Base-by-base conservation (phyloP, 2,113 vertebrate species). In the Prinia subflava region DNA sequence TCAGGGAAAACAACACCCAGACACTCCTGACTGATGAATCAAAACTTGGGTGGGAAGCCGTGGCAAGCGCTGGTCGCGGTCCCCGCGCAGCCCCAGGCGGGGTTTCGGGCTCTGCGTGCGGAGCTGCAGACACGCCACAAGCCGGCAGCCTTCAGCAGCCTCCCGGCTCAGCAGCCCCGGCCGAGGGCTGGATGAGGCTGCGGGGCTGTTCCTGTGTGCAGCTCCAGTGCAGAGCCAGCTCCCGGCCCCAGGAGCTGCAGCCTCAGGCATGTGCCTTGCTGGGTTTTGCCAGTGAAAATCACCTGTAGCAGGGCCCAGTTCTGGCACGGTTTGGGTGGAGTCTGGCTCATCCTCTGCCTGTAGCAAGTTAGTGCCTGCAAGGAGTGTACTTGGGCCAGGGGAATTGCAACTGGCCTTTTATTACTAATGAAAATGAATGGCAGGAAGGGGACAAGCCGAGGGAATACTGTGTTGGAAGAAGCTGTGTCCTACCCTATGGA, bases 121-220 rank as follows among this genome's bases (percentile, higher is more conserved):
- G 76, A 44, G 7, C 55, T 89, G 0, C 76, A 46, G 83, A 33
- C n/a, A 23, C 65, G 7, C 90, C 95, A 92, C 91, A 83, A 97
- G 92, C 94, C 33, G 95, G 94, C 96, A 95, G 91, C 89, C 91
- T 96, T 94, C n/a, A 57, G 67, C 94, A 93, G 64, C 28, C 62
- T 90, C 3, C 0, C 1, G 1, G 41, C n/a, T 2, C 41, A 60
- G 30, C 59, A 8, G 41, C 39, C 39, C 39, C 39, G 39, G 39
- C 39, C 39, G 39, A 39, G 11, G 9, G 39, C n/a, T 39, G 49
- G 31, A 16, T 19, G n/a, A 65, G 50, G 3, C 86, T 23, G 52
- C 75, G 35, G 39, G 4, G 18, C 7, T 8, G 31, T 8, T 7
- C 19, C 47, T 76, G 19, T 44, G 46, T 39, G 52, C 77, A 28